Conservation (phyloP, 2,888 invertebrate species). For the Brachypterus glaber region DNA sequence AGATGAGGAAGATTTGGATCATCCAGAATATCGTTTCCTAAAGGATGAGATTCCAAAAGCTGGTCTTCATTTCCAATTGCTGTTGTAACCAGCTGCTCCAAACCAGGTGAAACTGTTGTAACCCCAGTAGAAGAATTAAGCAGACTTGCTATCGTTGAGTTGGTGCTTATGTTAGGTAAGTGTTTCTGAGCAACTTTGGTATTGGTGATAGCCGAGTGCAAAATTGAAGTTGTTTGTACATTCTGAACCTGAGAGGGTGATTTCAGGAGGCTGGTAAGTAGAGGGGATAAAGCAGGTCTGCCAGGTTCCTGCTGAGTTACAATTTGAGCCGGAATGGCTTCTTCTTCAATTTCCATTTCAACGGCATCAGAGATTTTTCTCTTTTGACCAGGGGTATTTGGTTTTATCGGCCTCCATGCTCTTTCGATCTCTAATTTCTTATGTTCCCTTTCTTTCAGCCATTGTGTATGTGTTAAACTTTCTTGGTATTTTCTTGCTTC, state of each 20-base stretch:
- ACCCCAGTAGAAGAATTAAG: constrained; percentile 36
- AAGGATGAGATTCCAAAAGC: constrained; percentile 17
- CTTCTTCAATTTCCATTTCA: constrained; percentile 35
- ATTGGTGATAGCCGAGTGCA: constrained; percentile 39
- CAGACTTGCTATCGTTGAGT: constrained; percentile 43
- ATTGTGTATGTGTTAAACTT: constrained; percentile 50
- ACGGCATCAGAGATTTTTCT: constrained; percentile 35
- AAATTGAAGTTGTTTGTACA: constrained; percentile 38
- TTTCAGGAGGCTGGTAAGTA: constrained; percentile 75
- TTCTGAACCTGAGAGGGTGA: constrained; percentile 49
- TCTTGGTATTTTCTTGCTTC: constrained; percentile 62
- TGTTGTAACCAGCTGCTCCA: constrained; percentile 45
- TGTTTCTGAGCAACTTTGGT: constrained; percentile 31
- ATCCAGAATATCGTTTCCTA: constrained; percentile 29
- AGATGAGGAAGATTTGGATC: constrained; percentile 33
- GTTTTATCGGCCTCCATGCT: constrained; percentile 47
- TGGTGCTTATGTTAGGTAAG: constrained; percentile 25
- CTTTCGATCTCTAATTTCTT: constrained; percentile 51
- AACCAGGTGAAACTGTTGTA: constrained; percentile 38
- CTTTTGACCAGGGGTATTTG: constrained; percentile 29
- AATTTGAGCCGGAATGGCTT: constrained; percentile 5
- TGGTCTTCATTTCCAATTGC: constrained; percentile 37
- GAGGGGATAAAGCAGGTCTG: constrained; percentile 55
- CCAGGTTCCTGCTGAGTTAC: constrained; percentile 24
- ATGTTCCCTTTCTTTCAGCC: constrained; percentile 58